Evolutionary conservation across 2,113 vertebrate species (phyloP), one percentile per base, ranked within the genome.

Genomic region (Aptenodytes forsteri): DNA sequence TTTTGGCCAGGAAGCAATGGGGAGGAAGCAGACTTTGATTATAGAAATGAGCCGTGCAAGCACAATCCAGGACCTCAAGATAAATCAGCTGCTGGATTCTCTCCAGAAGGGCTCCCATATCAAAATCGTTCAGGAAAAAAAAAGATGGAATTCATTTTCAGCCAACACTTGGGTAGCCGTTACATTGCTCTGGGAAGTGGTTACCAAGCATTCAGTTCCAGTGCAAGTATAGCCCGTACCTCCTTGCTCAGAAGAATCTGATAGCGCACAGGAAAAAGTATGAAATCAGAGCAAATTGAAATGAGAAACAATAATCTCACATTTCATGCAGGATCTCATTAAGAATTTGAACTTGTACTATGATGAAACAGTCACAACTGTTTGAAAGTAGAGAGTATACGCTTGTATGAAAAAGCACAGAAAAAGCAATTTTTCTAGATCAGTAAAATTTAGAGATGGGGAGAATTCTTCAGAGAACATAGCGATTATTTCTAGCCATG

Each of bases 371-470:
- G 36, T 61, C 66, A 61, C 11, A 54, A n/a, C 23, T 50, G 1
- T 29, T 52, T 71, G 16, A 83, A 94, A 69, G 16, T 22, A 34
- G 32, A 46, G n/a, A n/a, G 2, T 10, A 4, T 32, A 27, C 0
- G 0, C 14, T 18, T 58, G 7, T 20, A 11, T 23, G 34, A 82
- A 29, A 58, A 82, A 69, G 14, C 10, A 49, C 26, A 44, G 65
- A 56, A 49, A 65, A 85, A 85, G 3, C 8, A 36, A 27, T 27
- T 49, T 21, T 83, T 73, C 15, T 55, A 64, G 23, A 44, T 6
- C 5, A 3, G 23, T 21, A 10, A 49, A 64, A 2, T 69, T 65
- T 32, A 40, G 27, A 36, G 4, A 38, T 0, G 1, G 7, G 3
- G 3, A 25, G 2, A 65, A 36, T 56, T 56, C 26, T 49, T 56